Conservation (phyloP, 2,113 vertebrate genomes). For the Aphelocoma coerulescens region DNA sequence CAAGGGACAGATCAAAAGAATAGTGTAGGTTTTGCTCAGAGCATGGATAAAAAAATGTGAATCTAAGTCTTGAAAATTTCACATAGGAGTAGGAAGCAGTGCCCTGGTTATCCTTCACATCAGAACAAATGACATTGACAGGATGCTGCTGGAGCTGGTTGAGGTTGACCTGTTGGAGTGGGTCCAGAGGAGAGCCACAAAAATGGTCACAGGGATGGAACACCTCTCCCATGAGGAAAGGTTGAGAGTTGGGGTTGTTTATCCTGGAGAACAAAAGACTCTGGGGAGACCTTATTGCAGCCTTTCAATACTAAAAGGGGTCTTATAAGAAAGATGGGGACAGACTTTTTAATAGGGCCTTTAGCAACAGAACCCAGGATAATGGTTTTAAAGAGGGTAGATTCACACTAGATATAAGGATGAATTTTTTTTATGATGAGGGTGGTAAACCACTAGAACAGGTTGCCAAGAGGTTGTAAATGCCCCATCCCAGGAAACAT, state of each 20-base stretch:
- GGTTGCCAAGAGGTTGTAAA: neutral
- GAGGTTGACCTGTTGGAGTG: neutral
- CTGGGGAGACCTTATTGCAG: neutral
- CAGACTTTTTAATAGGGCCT: neutral
- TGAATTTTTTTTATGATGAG: neutral
- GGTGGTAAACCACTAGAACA: neutral
- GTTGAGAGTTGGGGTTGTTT: neutral
- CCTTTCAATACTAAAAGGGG: neutral
- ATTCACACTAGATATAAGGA: neutral
- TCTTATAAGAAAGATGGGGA: neutral
- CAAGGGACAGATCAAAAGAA: neutral
- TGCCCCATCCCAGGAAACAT: neutral
- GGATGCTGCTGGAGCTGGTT: neutral
- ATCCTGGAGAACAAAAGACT: neutral
- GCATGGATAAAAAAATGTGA: neutral
- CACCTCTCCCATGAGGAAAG: neutral
- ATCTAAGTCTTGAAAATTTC: neutral
- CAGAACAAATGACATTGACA: neutral
- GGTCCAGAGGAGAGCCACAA: neutral
- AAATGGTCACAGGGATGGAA: neutral
- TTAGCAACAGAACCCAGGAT: neutral
- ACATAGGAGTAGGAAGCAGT: neutral
- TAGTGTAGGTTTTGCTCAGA: neutral
- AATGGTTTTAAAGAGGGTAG: neutral
- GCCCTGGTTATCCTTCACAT: neutral